Evolutionary conservation across 2,888 invertebrate genomes (phyloP), one percentile per base, ranked within the genome.

Genomic region (Falcaria lacertinaria): DNA sequence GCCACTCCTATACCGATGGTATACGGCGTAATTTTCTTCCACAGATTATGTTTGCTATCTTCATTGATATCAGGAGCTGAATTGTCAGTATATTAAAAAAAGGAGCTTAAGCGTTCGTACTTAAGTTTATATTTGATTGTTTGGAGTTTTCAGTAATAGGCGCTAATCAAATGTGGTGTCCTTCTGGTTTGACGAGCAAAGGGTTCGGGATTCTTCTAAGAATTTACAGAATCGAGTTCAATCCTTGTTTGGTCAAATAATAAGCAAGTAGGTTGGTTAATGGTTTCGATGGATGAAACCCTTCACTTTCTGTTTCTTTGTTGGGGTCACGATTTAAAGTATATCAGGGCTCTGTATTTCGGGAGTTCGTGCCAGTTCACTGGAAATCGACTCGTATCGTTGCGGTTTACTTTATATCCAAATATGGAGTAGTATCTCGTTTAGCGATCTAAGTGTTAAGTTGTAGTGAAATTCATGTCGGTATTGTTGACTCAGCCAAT

Each of bases 281-380:
- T 75, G 74, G 69, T 54, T 60, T 57, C 64, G 61, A 70, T 73
- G 71, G 69, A 67, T 68, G 65, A 69, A 71, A 78, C 72, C 65
- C 71, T 75, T 74, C 74, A 83, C 84, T 84, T 78, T 84, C 80
- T 64, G 70, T 83, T 79, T 82, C 79, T 63, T 69, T 77, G 69
- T 70, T 64, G 57, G 53, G 65, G 57, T 69, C 60, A 65, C 65
- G 62, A 60, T 70, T 62, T 64, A 64, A 71, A 64, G 57, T 60
- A 60, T 69, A 69, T 64, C 64, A 68, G 45, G 32, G 28, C 32
- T 28, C 28, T 6, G 15, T 14, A 22, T 34, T 33, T 40, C n/a
- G 34, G 19, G 33, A 19, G 33, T n/a, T 33, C 4, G 15, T 15
- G 25, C 16, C 34, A 16, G 15, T 40, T 40, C n/a, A 19, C 19